These are phyloP conservation scores for Temnopleurus reevesii DNA, from an alignment of 53 echinoderm and acorn worm genomes.

Conservation along the genomic window DNA sequence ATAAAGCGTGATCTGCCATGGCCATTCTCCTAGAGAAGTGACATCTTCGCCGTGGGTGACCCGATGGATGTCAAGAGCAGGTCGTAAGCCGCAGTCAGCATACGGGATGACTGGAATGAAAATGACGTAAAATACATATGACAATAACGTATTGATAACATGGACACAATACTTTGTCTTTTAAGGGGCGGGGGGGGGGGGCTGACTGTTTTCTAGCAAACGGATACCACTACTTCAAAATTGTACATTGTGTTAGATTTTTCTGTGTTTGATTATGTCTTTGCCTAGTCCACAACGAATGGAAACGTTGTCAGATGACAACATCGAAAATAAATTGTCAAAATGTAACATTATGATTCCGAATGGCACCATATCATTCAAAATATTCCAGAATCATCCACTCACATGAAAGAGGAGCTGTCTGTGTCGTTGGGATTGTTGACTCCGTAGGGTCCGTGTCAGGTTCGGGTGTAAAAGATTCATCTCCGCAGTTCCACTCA, in stretches of 20 bases:
- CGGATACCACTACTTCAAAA: background rate
- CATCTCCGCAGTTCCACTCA: no score
- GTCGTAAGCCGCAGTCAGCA: conserved; percentile 7
- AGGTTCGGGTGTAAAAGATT: no score
- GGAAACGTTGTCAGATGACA: no score
- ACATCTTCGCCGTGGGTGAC: conserved; percentile 42
- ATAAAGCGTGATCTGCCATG: conserved; percentile 37
- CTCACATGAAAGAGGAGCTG: no score
- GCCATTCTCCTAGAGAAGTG: background rate
- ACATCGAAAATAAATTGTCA: no score
- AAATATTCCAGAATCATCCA: no score
- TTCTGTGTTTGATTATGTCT: no score
- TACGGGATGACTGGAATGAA: background rate
- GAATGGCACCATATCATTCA: no score
- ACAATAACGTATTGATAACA: background rate
- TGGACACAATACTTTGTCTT: background rate
- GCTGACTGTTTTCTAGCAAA: background rate
- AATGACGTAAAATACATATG: background rate
- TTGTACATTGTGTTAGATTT: background rate
- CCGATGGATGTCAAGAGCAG: conserved; percentile 19
- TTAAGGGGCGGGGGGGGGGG: background rate
- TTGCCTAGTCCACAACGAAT: no score
- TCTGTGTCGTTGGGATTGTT: no score
- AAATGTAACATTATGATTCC: no score
- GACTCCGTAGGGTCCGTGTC: no score